Conservation (phyloP, 2,888 invertebrate species). For the Chelonus formosanus region DNA sequence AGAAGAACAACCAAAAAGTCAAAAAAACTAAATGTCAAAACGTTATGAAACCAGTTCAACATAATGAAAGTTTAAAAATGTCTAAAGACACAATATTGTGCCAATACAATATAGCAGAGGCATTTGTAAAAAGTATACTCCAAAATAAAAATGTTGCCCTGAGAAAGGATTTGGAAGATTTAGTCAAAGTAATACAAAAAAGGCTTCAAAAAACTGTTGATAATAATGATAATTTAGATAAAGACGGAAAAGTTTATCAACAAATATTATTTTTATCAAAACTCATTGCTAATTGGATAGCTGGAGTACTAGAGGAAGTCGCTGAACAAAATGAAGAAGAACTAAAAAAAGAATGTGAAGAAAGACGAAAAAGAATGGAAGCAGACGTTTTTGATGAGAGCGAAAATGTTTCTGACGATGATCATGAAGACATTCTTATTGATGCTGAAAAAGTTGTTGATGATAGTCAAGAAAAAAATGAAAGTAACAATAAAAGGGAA, state of each 20-base stretch:
- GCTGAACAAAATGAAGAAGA: slow-evolving; percentile 44
- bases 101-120: slow-evolving; percentile 56
- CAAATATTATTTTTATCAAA: slow-evolving; percentile 57
- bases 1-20: slow-evolving; percentile 28
- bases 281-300: slow-evolving; percentile 56
- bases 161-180: slow-evolving; percentile 52
- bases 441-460: background rate
- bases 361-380: slow-evolving; percentile 33
- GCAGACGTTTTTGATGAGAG: slow-evolving; percentile 37
- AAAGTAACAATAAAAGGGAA: background rate
- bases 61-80: slow-evolving; percentile 37
- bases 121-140: slow-evolving; percentile 56
- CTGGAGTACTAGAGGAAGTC: slow-evolving; percentile 53
- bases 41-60: background rate
- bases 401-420: slow-evolving; percentile 31
- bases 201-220: slow-evolving; percentile 47
- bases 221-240: slow-evolving; percentile 42
- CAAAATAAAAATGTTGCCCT: slow-evolving; percentile 50
- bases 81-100: slow-evolving; percentile 49
- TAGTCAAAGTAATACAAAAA: slow-evolving; percentile 51
- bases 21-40: slow-evolving; percentile 1
- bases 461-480: background rate
- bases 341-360: slow-evolving; percentile 45
- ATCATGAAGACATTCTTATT: slow-evolving; percentile 2
- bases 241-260: slow-evolving; percentile 53